These are phyloP conservation scores for Ophion slaviceki DNA, from an alignment of 2,888 invertebrate genomes.

Conservation along the genomic window DNA sequence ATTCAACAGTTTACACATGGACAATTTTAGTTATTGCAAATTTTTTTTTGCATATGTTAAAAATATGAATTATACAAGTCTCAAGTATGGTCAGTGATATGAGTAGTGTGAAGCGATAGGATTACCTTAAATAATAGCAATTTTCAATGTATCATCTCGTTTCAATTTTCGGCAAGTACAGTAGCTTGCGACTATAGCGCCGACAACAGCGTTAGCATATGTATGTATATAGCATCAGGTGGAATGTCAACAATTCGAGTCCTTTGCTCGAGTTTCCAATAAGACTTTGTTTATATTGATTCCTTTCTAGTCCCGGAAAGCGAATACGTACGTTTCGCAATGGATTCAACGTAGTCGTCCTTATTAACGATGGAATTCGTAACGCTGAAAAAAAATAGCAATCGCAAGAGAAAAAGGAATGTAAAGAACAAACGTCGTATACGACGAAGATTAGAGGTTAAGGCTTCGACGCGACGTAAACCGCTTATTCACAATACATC, in stretches of 20 bases:
- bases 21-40: too few species aligned
- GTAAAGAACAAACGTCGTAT: constrained; percentile 72
- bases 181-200: too few species aligned
- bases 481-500: constrained; percentile 27
- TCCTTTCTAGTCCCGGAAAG: background rate
- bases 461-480: constrained; percentile 68
- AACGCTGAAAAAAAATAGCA: constrained; percentile 70
- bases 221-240: background rate
- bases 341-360: constrained; percentile 45
- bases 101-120: too few species aligned
- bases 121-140: too few species aligned
- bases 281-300: constrained; percentile 23
- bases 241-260: background rate
- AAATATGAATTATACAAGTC: too few species aligned
- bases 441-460: constrained; percentile 78
- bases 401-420: constrained; percentile 72
- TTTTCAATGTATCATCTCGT: too few species aligned
- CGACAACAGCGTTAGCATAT: too few species aligned
- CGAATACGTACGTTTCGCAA: constrained; percentile 12
- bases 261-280: background rate
- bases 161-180: too few species aligned
- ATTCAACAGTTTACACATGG: too few species aligned
- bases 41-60: too few species aligned
- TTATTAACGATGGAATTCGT: constrained; percentile 74
- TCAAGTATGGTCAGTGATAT: too few species aligned